Conservation (phyloP, 37 sponge, comb jelly and placozoan genomes). For the Cladorhizidae sp. region DNA sequence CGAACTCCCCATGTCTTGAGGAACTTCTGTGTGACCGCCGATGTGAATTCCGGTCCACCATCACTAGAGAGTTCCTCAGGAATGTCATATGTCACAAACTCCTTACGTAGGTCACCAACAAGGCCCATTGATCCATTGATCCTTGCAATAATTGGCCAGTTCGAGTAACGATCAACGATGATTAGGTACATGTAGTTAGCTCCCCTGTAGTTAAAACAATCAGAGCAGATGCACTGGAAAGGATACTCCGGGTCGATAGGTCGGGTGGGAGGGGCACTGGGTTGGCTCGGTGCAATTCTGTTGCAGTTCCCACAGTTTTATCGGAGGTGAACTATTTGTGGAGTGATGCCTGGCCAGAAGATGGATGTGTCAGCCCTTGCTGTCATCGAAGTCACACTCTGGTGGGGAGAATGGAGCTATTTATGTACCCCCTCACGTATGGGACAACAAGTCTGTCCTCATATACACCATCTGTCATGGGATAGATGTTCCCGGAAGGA, state of each 20-base stretch:
- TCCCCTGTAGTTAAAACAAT: slow-evolving; percentile 1
- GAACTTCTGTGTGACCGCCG: slow-evolving; percentile 12
- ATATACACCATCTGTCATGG: slow-evolving; percentile 47
- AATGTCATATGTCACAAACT: slow-evolving; percentile 45
- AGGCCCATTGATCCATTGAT: too few relatives aligned
- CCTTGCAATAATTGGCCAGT: slow-evolving; percentile 41
- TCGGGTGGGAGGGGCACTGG: slow-evolving; percentile 15
- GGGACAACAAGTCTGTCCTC: slow-evolving; percentile 40
- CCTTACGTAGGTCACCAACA: too few relatives aligned
- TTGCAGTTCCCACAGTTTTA: slow-evolving; percentile 35
- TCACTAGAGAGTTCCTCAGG: slow-evolving; percentile 58
- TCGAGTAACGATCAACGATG: slow-evolving; percentile 41
- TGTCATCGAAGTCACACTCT: slow-evolving; percentile 31
- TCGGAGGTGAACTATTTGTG: neutral
- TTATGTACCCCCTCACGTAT: neutral
- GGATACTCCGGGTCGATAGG: slow-evolving; percentile 5
- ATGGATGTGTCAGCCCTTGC: slow-evolving; percentile 31
- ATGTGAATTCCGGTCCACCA: slow-evolving; percentile 38
- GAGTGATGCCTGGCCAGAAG: slow-evolving; percentile 40
- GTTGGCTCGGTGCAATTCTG: slow-evolving; percentile 26
- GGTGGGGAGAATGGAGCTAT: slow-evolving; percentile 33
- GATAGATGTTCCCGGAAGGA: slow-evolving; percentile 35
- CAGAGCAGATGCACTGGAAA: slow-evolving; percentile 22
- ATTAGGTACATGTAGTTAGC: slow-evolving; percentile 24
- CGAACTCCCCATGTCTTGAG: slow-evolving; percentile 20